Percentiles rank a stretch among this genome's conserved stretches.
phyloP scores from a whole-genome alignment of 2,797 vertebrate genomes.

The Clamator glandarius region DNA sequence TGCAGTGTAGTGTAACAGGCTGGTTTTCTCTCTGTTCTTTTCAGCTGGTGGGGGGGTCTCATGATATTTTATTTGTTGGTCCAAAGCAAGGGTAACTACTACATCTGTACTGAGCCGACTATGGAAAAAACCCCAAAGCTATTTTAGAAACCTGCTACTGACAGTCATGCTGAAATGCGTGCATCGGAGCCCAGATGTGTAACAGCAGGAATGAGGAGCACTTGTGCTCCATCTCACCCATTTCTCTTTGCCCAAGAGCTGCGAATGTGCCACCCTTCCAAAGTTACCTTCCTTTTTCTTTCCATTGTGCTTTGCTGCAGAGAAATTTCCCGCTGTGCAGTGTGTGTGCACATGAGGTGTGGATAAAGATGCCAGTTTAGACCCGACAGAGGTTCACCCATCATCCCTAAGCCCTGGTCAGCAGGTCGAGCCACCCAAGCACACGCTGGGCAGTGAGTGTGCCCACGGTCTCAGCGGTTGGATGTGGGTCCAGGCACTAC shows the following conservation, averaged over 20 bases:
- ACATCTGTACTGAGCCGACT: not conserved
- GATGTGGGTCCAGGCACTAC: not conserved
- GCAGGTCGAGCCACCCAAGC: not conserved
- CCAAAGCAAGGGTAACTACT: not conserved
- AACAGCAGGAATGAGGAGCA: not conserved
- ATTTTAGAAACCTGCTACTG: not conserved
- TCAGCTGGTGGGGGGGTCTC: not conserved
- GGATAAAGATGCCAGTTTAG: not conserved
- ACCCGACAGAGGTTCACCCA: not conserved
- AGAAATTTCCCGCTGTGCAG: not conserved
- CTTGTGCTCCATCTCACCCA: not conserved
- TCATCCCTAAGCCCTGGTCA: accelerated
- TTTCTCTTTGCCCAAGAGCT: not conserved
- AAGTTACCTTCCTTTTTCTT: not conserved
- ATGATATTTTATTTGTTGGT: not conserved
- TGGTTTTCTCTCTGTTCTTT: not conserved
- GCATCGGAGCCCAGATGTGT: accelerated
- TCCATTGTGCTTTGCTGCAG: accelerated
- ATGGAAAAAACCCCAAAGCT: too few species aligned
- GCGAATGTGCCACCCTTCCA: not conserved
- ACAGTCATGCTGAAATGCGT: accelerated
- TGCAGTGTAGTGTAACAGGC: not conserved
- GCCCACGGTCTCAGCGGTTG: accelerated
- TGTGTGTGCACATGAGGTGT: not conserved
- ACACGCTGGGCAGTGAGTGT: accelerated